Conservation (phyloP, 1,140 invertebrate genomes). For the Asbolus verrucosus region DNA sequence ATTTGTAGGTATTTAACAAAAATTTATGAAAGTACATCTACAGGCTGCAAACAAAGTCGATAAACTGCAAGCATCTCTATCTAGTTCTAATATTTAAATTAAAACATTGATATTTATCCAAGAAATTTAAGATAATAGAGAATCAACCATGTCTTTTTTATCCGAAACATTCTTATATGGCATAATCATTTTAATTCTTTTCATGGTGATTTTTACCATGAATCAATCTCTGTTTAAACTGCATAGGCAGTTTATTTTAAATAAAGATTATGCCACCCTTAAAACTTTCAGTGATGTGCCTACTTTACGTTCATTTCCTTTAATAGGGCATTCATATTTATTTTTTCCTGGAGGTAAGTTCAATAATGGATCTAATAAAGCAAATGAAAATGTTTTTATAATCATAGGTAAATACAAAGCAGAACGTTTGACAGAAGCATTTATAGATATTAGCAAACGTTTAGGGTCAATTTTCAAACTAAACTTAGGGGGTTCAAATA, state of each 20-base stretch:
- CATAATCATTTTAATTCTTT: neutral
- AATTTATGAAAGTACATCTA: too few species aligned
- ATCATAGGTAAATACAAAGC: conserved; percentile 60
- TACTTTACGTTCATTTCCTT: conserved; percentile 56
- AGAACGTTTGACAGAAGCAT: conserved; percentile 63
- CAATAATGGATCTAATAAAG: conserved; percentile 30
- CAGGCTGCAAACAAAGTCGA: too few species aligned
- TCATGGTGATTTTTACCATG: neutral
- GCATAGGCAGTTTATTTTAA: neutral
- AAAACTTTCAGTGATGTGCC: conserved; percentile 60
- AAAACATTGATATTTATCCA: too few species aligned
- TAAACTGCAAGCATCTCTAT: too few species aligned
- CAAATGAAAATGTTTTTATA: conserved; percentile 8
- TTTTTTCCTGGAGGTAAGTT: conserved; percentile 62
- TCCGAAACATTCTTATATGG: too few species aligned
- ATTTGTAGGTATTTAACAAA: too few species aligned
- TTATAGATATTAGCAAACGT: conserved; percentile 58
- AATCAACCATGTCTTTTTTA: too few species aligned
- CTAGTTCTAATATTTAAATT: too few species aligned
- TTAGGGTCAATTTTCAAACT: conserved; percentile 63
- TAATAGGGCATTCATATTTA: conserved; percentile 63
- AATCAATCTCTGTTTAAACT: too few species aligned
- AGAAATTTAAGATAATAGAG: too few species aligned
- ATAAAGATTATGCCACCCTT: neutral
- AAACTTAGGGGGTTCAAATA: conserved; percentile 58